Base-by-base conservation (phyloP, 2,888 invertebrate genomes). In the Euzophera pinguis region DNA sequence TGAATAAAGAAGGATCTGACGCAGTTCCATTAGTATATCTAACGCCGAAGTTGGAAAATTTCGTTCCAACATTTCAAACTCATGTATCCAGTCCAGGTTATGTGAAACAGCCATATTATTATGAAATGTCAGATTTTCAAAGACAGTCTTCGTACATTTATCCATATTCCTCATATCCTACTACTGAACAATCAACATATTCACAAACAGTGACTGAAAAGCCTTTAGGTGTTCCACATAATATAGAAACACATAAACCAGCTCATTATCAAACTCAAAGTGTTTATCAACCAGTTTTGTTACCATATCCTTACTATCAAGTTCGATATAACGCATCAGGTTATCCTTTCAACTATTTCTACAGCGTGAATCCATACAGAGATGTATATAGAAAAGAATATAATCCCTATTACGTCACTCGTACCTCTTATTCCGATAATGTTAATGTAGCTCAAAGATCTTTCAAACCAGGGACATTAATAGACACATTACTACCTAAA, bases 271-370 rank as follows among this genome's bases (percentile, higher is more conserved):
- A 62, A 22, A 5, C 22, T 50, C 71, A 61, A 6, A 37, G 13
- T 38, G 42, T 60, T 3, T 58, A 69, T 4, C 63, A 64, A 34
- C 71, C 77, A 1, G 54, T 73, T 10, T 60, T 75, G 1, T 59
- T 81, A 0, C 79, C 84, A 1, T 83, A 78, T 48, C 82, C 85
- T 12, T 82, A 80, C 37, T 65, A 76, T 0, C 76, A 73, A 16
- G 58, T 81, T 1, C 71, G 72, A 35, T 70, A 75, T 52, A 75
- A 78, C 41, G 53, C 63, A 5, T 69, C 63, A 14, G 52, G 58
- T 0, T 63, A 73, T 37, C 63, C 67, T 45, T 59, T 72, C 3
- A 63, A 72, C 43, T 17, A 32, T 32, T 49, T 37, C 22, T 37
- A 37, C 13, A 13, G 47, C 10, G 17, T 57, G 64, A 1, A 64